These are phyloP conservation scores for Theocolax elegans DNA, from an alignment of 1,140 invertebrate species.

Conservation along the genomic window DNA sequence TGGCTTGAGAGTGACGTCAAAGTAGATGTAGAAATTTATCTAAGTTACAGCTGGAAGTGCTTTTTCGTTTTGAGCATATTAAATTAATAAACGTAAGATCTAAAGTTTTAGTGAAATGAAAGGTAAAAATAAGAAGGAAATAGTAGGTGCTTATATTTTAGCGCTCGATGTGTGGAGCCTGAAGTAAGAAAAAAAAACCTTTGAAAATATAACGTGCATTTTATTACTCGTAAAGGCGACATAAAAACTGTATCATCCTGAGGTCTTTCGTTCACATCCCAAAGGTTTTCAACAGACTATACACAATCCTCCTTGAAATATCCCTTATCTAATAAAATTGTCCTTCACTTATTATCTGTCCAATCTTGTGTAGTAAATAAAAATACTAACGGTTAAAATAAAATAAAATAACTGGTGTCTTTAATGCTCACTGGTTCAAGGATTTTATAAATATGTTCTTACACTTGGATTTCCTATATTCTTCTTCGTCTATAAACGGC, in stretches of 20 bases:
- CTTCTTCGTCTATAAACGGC: too few relatives aligned
- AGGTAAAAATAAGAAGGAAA: constrained; percentile 18
- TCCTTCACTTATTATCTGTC: constrained; percentile 25
- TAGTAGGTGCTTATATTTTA: constrained; percentile 21
- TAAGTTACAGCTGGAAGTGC: too few relatives aligned
- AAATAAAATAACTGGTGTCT: too few relatives aligned
- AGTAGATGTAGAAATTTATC: too few relatives aligned
- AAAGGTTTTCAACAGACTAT: constrained; percentile 22
- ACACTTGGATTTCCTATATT: too few relatives aligned
- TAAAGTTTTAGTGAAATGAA: constrained; percentile 23
- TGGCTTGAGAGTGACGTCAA: too few relatives aligned
- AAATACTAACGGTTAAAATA: too few relatives aligned
- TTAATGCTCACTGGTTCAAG: too few relatives aligned
- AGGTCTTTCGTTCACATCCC: constrained; percentile 10
- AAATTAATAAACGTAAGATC: constrained; percentile 17
- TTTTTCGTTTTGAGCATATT: constrained; percentile 1
- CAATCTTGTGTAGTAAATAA: constrained; percentile 16
- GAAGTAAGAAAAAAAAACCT: constrained; percentile 9
- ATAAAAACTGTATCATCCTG: constrained; percentile 33
- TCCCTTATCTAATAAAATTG: constrained; percentile 49
- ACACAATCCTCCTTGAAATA: constrained; percentile 42
- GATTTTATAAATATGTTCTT: too few relatives aligned
- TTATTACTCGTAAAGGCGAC: constrained; percentile 43
- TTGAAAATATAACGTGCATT: constrained; percentile 42
- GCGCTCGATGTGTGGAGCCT: background rate